Evolutionary conservation across 2,797 vertebrate genomes (phyloP).

Genomic region (Sebastes oblongus): DNA sequence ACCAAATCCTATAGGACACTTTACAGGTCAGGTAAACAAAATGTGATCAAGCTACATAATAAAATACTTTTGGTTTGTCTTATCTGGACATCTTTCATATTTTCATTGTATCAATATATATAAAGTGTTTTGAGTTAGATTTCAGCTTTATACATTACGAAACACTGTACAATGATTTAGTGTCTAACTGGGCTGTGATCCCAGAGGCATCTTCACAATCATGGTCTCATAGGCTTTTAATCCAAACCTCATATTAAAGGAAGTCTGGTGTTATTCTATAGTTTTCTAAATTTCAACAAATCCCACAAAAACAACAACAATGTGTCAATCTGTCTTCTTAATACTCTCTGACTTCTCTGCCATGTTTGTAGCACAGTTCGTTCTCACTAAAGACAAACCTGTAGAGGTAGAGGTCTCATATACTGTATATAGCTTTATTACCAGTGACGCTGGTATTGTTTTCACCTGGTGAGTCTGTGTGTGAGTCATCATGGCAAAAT

Average conservation of each 20-base stretch:
- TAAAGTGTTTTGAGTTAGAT: background rate
- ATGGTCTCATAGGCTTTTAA: background rate
- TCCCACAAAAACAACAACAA: background rate
- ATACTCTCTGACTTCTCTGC: background rate
- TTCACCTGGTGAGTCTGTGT: background rate
- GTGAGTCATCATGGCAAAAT: too few relatives aligned
- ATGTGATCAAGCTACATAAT: background rate
- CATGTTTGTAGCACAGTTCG: background rate
- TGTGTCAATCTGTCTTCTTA: background rate
- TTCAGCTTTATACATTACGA: background rate
- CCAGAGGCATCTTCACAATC: background rate
- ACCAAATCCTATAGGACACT: background rate
- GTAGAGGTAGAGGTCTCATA: background rate
- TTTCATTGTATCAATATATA: background rate
- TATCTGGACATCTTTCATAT: background rate
- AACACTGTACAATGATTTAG: background rate
- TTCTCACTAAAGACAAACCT: background rate
- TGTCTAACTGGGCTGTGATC: background rate
- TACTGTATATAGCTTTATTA: background rate
- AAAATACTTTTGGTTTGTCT: constrained; percentile 22
- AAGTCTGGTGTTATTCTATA: background rate
- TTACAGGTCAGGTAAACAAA: background rate
- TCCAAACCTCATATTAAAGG: background rate
- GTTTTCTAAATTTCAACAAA: background rate
- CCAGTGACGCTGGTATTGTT: background rate